phyloP scores from a whole-genome alignment of 2,797 vertebrate species.

The Enoplosus armatus region DNA sequence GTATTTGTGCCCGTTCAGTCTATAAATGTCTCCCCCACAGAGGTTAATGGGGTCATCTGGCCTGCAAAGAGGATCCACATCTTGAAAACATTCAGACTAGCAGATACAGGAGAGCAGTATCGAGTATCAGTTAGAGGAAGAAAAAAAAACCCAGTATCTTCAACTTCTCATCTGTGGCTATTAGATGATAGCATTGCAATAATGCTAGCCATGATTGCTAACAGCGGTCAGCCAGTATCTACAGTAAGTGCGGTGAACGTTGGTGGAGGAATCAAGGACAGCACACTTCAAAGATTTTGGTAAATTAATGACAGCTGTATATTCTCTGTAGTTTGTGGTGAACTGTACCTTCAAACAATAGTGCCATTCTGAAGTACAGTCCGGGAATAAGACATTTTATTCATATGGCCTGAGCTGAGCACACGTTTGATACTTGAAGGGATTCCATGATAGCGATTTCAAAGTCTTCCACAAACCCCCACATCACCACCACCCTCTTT shows the following conservation, averaged over 20 bases:
- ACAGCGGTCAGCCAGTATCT: constrained; percentile 51
- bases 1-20: neutral
- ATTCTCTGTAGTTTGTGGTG: constrained; percentile 21
- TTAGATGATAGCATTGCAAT: constrained; percentile 46
- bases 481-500: constrained; percentile 64
- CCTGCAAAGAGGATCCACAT: constrained; percentile 50
- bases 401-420: constrained; percentile 29
- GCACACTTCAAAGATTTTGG: constrained; percentile 41
- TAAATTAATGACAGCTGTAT: constrained; percentile 56
- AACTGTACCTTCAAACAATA: constrained; percentile 53
- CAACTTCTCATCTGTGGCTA: constrained; percentile 40
- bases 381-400: constrained; percentile 34
- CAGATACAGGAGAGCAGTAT: constrained; percentile 40
- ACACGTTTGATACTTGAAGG: constrained; percentile 54
- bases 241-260: neutral
- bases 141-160: constrained; percentile 41
- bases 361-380: constrained; percentile 34
- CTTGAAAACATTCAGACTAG: constrained; percentile 65
- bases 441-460: constrained; percentile 64
- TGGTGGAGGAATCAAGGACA: constrained; percentile 11
- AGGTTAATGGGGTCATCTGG: constrained; percentile 67
- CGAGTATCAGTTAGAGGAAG: constrained; percentile 40
- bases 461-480: constrained; percentile 70
- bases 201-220: constrained; percentile 49
- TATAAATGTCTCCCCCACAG: constrained; percentile 16